Base-by-base conservation (phyloP, 2,888 invertebrate species). In the Alviniconcha strummeri region DNA sequence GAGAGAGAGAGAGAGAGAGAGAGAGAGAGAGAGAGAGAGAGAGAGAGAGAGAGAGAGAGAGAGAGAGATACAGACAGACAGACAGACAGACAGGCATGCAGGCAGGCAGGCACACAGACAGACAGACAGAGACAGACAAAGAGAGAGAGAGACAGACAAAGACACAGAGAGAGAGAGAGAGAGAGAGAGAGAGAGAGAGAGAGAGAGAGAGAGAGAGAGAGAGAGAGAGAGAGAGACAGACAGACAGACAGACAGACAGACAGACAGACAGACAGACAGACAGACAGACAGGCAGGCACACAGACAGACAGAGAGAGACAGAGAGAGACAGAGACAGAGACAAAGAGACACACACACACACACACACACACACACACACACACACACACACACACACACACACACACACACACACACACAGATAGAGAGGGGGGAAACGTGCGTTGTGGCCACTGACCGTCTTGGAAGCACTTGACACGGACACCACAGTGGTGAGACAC, bases 401-500 rank as follows among this genome's bases (percentile, higher is more conserved):
- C 4, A 11, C 4, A 74, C 13, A 52, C 0, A 52, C 8, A 74
- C 17, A 69, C 5, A 69, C 17, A 69, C 5, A 69, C 69, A 69
- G 69, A 69, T 4, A 69, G 17, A 69, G 17, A 69, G n/a, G 74
- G 3, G 36, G 36, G 36, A 36, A 36, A 36, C 3, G 3, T 0
- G 36, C 36, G 0, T 6, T n/a, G 13, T 11, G n/a, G 64, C n/a
- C 19, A 86, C 89, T 84, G 88, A 92, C 92, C 79, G 89, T 87
- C 86, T 88, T 90, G 52, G 90, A 88, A 7, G 89, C 85, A 67
- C 86, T 88, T 17, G 91, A 90, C 13, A 87, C 86, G 6, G 91
- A 88, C 15, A 91, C 88, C 5, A 91, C 89, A 36, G 91, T 88
- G 17, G 90, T 91, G 5, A 91, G 85, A 69, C 69, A 80, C 54